Base-by-base conservation (phyloP, 2,113 vertebrate genomes). In the Percopsis transmontana region DNA sequence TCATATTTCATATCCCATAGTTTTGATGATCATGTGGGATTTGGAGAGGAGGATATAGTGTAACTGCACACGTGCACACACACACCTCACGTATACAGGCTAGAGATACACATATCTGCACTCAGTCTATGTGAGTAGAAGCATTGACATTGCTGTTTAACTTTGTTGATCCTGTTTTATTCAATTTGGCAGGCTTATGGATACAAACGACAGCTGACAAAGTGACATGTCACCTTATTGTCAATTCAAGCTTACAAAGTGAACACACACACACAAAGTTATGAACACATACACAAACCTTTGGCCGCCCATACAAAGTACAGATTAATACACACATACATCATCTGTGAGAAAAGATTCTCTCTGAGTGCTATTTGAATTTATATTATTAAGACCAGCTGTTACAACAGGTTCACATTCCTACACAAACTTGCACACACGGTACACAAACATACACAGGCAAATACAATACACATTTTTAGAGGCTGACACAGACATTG, bases 131-230 rank as follows among this genome's bases (percentile, higher is more conserved):
- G 27, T 19, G 2, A 44, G 42, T 6, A 7, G 27, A 33, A 2
- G 5, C 27, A 33, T 4, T 33, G 27, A 33, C 27, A 33, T 33
- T 33, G 27, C 5, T 33, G 27, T 16, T 16, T 14, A 47, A 55
- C 62, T 70, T 47, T 67, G 72, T 61, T 15, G 66, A 11, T 40
- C 7, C 45, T 23, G 58, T 2, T 8, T 60, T 24, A 45, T 60
- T 21, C 58, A 42, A 5, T 51, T 62, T 39, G 3, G 11, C 58
- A 51, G 44, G 16, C 45, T 69, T 33, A 27, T 61, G 20, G 19
- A 77, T 70, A 77, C 67, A 73, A 47, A 74, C 41, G 66, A 58
- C 80, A 86, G 83, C 85, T 83, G 84, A 74, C 7, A 7, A 33
- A 7, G 5, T 33, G 15, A 39, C 0, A 44, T 61, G 80, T 82